A percentile compares a stretch with the other conserved stretches of the same genome.
These are phyloP conservation scores for Callionymus lyra DNA, from an alignment of 2,113 vertebrate genomes.

Conservation along the genomic window DNA sequence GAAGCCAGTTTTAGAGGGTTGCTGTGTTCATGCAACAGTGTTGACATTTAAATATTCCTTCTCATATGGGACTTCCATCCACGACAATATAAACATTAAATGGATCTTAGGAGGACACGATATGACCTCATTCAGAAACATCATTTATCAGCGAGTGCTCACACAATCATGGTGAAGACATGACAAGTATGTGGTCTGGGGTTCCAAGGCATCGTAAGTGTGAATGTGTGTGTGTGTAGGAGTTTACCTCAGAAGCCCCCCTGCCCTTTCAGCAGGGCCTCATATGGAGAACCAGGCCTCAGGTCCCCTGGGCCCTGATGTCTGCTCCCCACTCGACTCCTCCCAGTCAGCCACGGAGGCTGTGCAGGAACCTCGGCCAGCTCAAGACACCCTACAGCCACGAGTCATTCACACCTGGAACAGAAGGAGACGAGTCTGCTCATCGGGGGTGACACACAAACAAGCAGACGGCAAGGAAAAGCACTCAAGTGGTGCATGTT, in stretches of 20 bases:
- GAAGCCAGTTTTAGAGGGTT: too few relatives aligned
- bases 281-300: slow-evolving; percentile 63
- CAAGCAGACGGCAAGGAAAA: slow-evolving; percentile 34
- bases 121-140: too few relatives aligned
- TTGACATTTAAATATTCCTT: too few relatives aligned
- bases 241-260: slow-evolving; percentile 66
- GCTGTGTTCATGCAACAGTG: too few relatives aligned
- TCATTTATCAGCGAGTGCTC: too few relatives aligned
- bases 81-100: too few relatives aligned
- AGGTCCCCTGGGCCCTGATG: slow-evolving; percentile 61
- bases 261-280: slow-evolving; percentile 69
- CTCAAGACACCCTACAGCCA: slow-evolving; percentile 58
- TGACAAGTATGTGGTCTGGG: too few relatives aligned
- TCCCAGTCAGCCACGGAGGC: slow-evolving; percentile 57
- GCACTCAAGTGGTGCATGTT: slow-evolving; percentile 30
- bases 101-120: too few relatives aligned
- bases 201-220: too few relatives aligned
- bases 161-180: too few relatives aligned
- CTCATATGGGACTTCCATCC: too few relatives aligned
- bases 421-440: slow-evolving; percentile 46
- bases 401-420: slow-evolving; percentile 67
- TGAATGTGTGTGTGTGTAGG: slow-evolving; percentile 1
- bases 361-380: slow-evolving; percentile 49
- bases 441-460: slow-evolving; percentile 27
- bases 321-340: slow-evolving; percentile 55